A percentile compares a stretch with the other conserved stretches of the same genome.
Conservation (phyloP, 2,888 invertebrate genomes). For the Molanna angustata region DNA sequence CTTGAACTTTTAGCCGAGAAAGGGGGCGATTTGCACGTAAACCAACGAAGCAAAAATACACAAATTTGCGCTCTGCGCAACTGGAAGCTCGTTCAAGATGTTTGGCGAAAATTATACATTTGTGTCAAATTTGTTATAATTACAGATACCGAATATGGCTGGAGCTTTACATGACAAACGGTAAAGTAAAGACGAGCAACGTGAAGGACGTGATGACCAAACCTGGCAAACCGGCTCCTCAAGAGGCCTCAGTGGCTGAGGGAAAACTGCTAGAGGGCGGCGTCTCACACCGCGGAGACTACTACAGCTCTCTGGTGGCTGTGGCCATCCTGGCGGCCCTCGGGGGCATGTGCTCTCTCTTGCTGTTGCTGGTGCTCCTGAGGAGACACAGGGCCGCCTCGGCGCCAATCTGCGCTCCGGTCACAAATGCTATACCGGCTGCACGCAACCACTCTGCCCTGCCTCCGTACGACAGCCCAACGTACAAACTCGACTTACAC, state of each 20-base stretch:
- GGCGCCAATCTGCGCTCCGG: slow-evolving; percentile 44
- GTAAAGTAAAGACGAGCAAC: slow-evolving; percentile 85
- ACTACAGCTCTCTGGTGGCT: slow-evolving; percentile 84
- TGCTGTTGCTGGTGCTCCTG: slow-evolving; percentile 76
- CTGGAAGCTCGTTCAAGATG: too few species aligned
- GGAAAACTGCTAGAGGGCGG: slow-evolving; percentile 48
- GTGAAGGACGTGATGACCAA: slow-evolving; percentile 86
- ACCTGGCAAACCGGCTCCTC: slow-evolving; percentile 57
- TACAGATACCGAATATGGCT: slow-evolving; percentile 81
- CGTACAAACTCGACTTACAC: slow-evolving; percentile 90
- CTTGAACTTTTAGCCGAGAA: too few species aligned
- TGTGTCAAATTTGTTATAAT: slow-evolving; percentile 10
- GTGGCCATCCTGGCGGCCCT: slow-evolving; percentile 85
- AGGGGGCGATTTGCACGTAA: too few species aligned
- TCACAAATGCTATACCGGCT: slow-evolving; percentile 76
- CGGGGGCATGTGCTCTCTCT: slow-evolving; percentile 77
- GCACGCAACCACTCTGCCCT: slow-evolving; percentile 76
- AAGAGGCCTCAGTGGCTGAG: slow-evolving; percentile 34
- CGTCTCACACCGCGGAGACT: slow-evolving; percentile 59
- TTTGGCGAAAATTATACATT: too few species aligned
- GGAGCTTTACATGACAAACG: slow-evolving; percentile 86
- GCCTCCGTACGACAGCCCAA: slow-evolving; percentile 85
- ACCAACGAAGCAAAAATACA: too few species aligned
- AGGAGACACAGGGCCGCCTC: slow-evolving; percentile 60
- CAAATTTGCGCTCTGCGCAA: too few species aligned